Conservation (phyloP, 2,888 invertebrate species). For the Tanytarsus gracilentus region DNA sequence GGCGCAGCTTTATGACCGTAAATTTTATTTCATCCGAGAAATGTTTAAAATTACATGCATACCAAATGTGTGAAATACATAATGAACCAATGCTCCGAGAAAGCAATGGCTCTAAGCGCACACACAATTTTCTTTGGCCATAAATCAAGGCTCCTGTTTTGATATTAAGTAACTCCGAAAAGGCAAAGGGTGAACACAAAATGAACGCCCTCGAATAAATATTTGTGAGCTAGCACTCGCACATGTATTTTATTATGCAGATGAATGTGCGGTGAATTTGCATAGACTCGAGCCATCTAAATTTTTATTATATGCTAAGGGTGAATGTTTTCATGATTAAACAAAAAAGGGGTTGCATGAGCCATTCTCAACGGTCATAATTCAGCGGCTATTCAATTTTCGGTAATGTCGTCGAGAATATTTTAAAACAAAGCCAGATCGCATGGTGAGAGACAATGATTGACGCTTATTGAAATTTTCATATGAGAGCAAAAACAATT, state of each 20-base stretch:
- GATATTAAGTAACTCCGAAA: conserved; percentile 17
- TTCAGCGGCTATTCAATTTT: conserved; percentile 12
- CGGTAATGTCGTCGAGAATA: conserved; percentile 1
- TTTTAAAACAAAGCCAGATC: too few species aligned
- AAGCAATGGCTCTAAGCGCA: too few species aligned
- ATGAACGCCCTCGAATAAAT: conserved; percentile 24
- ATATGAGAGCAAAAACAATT: neutral
- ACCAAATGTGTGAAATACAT: neutral
- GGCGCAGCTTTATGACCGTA: conserved; percentile 10
- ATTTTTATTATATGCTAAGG: neutral
- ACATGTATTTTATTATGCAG: conserved; percentile 17
- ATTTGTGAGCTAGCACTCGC: conserved; percentile 19
- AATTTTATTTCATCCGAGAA: neutral
- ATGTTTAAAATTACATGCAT: conserved; percentile 23
- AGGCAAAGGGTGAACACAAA: neutral
- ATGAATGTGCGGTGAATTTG: conserved; percentile 18
- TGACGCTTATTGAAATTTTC: neutral
- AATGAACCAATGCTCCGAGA: neutral
- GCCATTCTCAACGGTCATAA: conserved; percentile 21
- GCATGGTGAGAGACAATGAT: too few species aligned
- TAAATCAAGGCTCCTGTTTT: conserved; percentile 26
- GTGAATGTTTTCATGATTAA: neutral
- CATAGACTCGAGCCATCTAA: neutral
- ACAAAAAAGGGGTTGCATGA: conserved; percentile 7
- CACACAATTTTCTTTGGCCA: conserved; percentile 22